A percentile compares a stretch with the other conserved stretches of the same genome.
These are phyloP conservation scores for Agonum fuliginosum DNA, from an alignment of 2,888 invertebrate genomes.

Conservation along the genomic window DNA sequence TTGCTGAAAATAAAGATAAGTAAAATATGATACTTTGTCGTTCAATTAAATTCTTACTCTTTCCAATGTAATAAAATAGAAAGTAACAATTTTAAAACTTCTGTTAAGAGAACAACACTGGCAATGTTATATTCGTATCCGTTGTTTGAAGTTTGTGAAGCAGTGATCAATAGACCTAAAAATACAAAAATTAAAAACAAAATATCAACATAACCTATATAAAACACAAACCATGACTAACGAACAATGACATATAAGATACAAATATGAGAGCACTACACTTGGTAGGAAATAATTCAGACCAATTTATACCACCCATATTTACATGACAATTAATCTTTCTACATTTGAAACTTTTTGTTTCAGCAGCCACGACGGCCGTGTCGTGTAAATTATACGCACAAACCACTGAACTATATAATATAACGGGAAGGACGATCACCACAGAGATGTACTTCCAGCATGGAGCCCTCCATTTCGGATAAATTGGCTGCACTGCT, in stretches of 20 bases:
- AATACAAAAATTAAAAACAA: slow-evolving; percentile 63
- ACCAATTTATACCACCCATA: slow-evolving; percentile 67
- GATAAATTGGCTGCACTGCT: no score
- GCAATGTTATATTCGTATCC: slow-evolving; percentile 91
- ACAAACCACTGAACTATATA: no score
- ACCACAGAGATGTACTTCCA: no score
- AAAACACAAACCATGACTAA: slow-evolving; percentile 87
- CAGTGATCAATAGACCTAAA: slow-evolving; percentile 92
- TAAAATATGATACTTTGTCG: background rate
- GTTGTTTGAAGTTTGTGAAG: slow-evolving; percentile 88
- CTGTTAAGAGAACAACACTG: slow-evolving; percentile 91
- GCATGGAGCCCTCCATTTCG: no score
- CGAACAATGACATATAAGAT: slow-evolving; percentile 90
- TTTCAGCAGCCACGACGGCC: no score
- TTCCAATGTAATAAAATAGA: slow-evolving; percentile 83
- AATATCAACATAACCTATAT: slow-evolving; percentile 58
- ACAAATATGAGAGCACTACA: slow-evolving; percentile 87
- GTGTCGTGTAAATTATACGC: no score
- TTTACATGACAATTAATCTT: slow-evolving; percentile 36
- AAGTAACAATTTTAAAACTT: slow-evolving; percentile 87
- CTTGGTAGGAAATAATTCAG: slow-evolving; percentile 88
- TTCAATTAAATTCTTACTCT: slow-evolving; percentile 74
- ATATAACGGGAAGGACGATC: no score
- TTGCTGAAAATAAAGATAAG: slow-evolving; percentile 76
- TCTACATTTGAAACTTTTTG: background rate